Evolutionary conservation across 1,140 invertebrate genomes (phyloP), one percentile per base, ranked within the genome.

Genomic region (Tetranychus urticae): DNA sequence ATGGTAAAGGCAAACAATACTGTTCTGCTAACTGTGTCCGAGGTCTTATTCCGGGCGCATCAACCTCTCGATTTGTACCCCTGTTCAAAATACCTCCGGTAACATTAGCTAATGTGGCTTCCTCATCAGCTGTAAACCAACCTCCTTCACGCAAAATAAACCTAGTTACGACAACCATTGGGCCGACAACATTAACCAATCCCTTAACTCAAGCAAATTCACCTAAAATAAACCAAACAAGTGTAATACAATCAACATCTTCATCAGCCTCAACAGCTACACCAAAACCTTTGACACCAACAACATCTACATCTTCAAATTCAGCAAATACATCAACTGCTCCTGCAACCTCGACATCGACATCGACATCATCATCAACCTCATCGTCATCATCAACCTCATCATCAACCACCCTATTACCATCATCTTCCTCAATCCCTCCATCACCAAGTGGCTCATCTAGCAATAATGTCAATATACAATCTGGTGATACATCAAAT

Each of bases 1-100:
- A 89, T 68, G 87, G 85, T 12, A 84, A 85, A 71, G 83, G 86
- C 65, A 77, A 86, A 59, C 65, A 70, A 34, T 74, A 71, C 61
- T 74, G 72, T 61, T 71, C 70, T 59, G 61, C 71, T 23, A 68
- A 70, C 8, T 73, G 72, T 65, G 73, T 71, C 34, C 62, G 65
- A 75, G 82, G 63, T 85, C 82, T 72, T 39, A 55, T 45, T 35
- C 48, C 45, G 36, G 23, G 23, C 23, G 23, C 23, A 23, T 31
- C 13, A 50, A 14, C 48, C 13, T 36, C 56, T 2, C 59, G 12
- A 57, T n/a, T 10, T 10, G 46, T n/a, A n/a, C 42, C 37, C 14
- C 59, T 62, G 7, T 62, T 60, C 57, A 62, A 62, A 34, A 60
- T 42, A 12, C 23, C 23, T 23, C 23, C 23, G 47, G 31, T 13